Evolutionary conservation across 2,797 vertebrate species (phyloP), one percentile per base, ranked within the genome.

Genomic region (Remorina albescens): DNA sequence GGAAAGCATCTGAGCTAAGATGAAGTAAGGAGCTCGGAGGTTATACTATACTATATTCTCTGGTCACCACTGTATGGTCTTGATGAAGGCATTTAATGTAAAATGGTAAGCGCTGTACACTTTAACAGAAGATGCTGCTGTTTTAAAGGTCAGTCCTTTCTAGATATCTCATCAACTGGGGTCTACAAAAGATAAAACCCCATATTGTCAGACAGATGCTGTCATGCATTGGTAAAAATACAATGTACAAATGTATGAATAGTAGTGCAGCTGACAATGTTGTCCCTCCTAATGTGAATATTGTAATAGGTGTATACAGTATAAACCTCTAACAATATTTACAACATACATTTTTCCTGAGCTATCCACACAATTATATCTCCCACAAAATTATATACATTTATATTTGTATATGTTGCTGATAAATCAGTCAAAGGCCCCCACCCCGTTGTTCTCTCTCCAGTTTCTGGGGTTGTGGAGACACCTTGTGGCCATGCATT

Each of bases 401-500:
- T 46, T 50, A 0, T n/a, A 62, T 8, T n/a, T 2, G 0, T 61
- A 47, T 10, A 6, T 18, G 1, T 21, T 50, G 16, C 9, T 63
- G 6, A 0, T 44, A 2, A n/a, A 37, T 39, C 34, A 37, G 13
- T 36, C n/a, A 26, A 61, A 26, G 10, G 25, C 12, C 46, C 5
- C 1, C 4, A 3, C n/a, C 15, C n/a, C 0, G 2, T 36, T 0
- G 49, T 21, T 51, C 5, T 25, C 1, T 9, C 25, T 73, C 6
- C 26, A 71, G 57, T 85, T 81, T 69, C 46, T 89, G 74, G 68
- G 77, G 65, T 49, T 85, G 67, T 76, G 91, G 91, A 71, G 92
- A 86, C 90, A 84, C 82, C 93, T 86, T 70, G 91, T 93, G 93
- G 91, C 23, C 26, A 41, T 64, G 69, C 6, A 1, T 6, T n/a